These are phyloP conservation scores for Dromaius novaehollandiae DNA, from an alignment of 2,113 vertebrate species.

Conservation along the genomic window DNA sequence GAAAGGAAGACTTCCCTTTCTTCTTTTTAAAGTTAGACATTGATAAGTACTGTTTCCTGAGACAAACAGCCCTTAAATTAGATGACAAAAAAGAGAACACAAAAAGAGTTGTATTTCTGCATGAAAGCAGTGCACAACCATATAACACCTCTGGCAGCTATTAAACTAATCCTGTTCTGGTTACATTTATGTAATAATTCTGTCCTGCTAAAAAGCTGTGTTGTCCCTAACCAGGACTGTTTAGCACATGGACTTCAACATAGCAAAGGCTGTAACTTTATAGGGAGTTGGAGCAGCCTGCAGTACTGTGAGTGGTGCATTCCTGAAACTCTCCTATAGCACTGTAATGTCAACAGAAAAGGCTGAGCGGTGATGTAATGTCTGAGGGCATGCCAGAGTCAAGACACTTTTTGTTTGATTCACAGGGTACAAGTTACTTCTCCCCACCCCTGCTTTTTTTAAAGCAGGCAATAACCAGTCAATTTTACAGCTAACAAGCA, in stretches of 20 bases:
- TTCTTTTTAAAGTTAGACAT: not conserved
- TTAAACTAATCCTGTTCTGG: not conserved
- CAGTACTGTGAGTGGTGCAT: slow-evolving; percentile 36
- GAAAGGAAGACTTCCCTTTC: not conserved
- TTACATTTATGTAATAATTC: not conserved
- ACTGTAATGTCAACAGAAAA: slow-evolving; percentile 79
- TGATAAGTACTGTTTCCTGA: not conserved
- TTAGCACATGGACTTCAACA: not conserved
- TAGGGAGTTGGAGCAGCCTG: slow-evolving; percentile 35
- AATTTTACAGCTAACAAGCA: slow-evolving; percentile 17
- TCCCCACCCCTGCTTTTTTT: not conserved
- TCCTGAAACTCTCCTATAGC: slow-evolving; percentile 70
- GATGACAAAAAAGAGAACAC: not conserved
- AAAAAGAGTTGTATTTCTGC: not conserved
- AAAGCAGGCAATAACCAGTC: not conserved
- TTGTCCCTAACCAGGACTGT: not conserved
- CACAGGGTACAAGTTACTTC: slow-evolving; percentile 59
- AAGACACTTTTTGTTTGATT: slow-evolving; percentile 71
- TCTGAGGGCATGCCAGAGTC: slow-evolving; percentile 78
- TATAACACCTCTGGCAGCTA: not conserved
- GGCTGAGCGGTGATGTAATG: slow-evolving; percentile 81
- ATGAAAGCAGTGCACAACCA: not conserved
- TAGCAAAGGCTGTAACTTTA: slow-evolving; percentile 60
- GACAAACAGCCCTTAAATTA: not conserved
- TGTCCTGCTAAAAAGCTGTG: not conserved